phyloP scores from a whole-genome alignment of 1,140 invertebrate species.

The Cotesia typhae region DNA sequence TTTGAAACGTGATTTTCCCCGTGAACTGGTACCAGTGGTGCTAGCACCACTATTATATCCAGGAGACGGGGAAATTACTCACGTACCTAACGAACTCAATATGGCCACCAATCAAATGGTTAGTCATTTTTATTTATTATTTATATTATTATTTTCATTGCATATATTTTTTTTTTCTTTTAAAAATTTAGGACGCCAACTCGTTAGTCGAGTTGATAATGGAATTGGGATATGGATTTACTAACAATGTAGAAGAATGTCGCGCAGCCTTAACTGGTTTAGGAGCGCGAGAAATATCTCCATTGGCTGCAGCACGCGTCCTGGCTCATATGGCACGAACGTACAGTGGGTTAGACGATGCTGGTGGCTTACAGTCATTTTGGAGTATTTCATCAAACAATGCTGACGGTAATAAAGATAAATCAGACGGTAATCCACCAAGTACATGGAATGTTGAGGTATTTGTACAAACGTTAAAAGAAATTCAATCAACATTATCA shows the following conservation, averaged over 20 bases:
- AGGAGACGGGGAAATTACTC: constrained; percentile 76
- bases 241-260: constrained; percentile 87
- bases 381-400: constrained; percentile 54
- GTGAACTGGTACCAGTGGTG: constrained; percentile 86
- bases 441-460: constrained; percentile 93
- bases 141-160: background rate
- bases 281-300: constrained; percentile 76
- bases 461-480: constrained; percentile 90
- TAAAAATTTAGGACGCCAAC: constrained; percentile 69
- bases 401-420: constrained; percentile 57
- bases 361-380: constrained; percentile 72
- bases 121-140: constrained; percentile 47
- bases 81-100: constrained; percentile 68
- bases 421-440: constrained; percentile 59
- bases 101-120: constrained; percentile 72
- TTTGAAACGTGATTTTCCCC: constrained; percentile 86
- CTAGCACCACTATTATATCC: constrained; percentile 87
- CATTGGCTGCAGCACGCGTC: constrained; percentile 84
- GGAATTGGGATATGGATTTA: constrained; percentile 91
- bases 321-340: constrained; percentile 88
- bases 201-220: constrained; percentile 84
- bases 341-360: constrained; percentile 77
- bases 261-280: constrained; percentile 82
- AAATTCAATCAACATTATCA: constrained; percentile 81
- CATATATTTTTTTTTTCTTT: constrained; percentile 13